Base-by-base conservation (phyloP, 1,140 invertebrate species). In the Scaptomyza hsui region DNA sequence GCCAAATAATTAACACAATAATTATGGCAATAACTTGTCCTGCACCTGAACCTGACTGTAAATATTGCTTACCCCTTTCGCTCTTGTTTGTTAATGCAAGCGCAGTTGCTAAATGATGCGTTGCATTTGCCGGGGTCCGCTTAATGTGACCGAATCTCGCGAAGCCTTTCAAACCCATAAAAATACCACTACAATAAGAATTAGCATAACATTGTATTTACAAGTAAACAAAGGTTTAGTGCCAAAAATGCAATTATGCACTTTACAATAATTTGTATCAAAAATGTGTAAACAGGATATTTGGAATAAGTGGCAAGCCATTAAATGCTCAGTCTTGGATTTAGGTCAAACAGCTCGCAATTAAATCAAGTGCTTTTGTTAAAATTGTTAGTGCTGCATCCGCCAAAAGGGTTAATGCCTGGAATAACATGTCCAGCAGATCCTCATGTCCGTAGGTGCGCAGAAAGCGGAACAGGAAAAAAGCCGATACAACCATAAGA, bases 381-480 rank as follows among this genome's bases (percentile, higher is more conserved):
- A 61, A 7, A 6, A 32, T 9, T 9, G n/a, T 1, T 10, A 72
- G 2, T 7, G 47, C 13, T 15, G n/a, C 9, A n/a, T 65, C 59
- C 4, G 4, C 37, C 3, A 63, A 2, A 1, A 45, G 0, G 9
- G 10, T 12, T 5, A 45, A 0, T 1, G n/a, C n/a, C 6, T 63
- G 19, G n/a, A 60, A 0, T 0, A 68, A 4, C 9, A 76, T 4
- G 3, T 81, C 60, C n/a, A 12, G 0, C 3, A 80, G 0, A 24
- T 60, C 71, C 0, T 21, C 13, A 5, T 16, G 9, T 4, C 55
- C 42, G 9, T 47, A 69, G 21, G 47, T 9, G 13, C 13, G 12
- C 4, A 85, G 26, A 3, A 56, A 64, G 15, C 60, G 48, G 13
- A 70, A 68, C 4, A 81, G 5, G 15, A 81, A 52, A 2, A 74